Base-by-base conservation (phyloP, 2,888 invertebrate species). In the Drosophila diplacantha region DNA sequence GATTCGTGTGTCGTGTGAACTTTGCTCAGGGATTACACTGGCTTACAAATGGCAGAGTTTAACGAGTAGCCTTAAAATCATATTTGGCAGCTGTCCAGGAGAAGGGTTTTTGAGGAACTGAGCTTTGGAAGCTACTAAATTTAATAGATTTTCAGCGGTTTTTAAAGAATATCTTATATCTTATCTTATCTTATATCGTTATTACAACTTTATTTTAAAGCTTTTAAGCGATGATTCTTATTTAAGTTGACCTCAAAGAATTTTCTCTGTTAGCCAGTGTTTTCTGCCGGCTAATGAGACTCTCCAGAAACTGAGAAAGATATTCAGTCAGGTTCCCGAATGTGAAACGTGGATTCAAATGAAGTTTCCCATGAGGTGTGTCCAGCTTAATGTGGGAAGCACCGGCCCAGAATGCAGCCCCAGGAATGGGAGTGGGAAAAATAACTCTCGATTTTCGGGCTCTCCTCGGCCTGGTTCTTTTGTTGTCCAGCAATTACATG, bases 401-500 rank as follows among this genome's bases (percentile, higher is more conserved):
- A 31, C 51, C 26, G 18, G 18, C 14, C 20, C 18, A 50, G 35
- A 61, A 61, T 58, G 57, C 35, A n/a, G 16, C 8, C 22, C 22
- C 16, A 2, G 16, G 55, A 16, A 41, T 54, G 55, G 35, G 35
- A 29, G 31, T 51, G 41, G 43, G 55, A 55, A 38, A 16, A 59
- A 44, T 44, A 38, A 18, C 49, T 50, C 35, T 20, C 20, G 18
- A 35, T 61, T 61, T 58, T 60, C 2, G 47, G 39, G 8, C 8
- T 56, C 43, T 55, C 20, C 20, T 11, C 31, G 20, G 29, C 29
- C 1, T 14, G 16, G 20, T 41, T 26, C 41, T 20, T 39, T 46
- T 32, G 31, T 64, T 58, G 43, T 20, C 54, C 44, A 31, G 66
- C 66, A 68, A 67, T 78, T 81, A 73, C 68, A 71, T 65, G 73